Base-by-base conservation (phyloP, 2,797 vertebrate species). In the Loris lydekkerianus region DNA sequence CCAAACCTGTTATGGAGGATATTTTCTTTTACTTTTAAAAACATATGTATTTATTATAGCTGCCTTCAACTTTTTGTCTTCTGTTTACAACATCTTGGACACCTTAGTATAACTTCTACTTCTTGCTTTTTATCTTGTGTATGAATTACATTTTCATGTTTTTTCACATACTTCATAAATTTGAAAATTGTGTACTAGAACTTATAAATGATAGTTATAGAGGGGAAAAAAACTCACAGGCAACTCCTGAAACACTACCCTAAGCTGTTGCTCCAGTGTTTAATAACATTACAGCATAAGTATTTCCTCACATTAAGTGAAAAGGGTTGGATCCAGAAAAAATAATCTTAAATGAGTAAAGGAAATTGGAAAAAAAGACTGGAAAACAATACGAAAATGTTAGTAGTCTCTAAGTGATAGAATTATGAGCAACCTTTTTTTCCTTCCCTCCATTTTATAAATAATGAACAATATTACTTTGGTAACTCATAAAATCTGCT, bases 381-480 rank as follows among this genome's bases (percentile, higher is more conserved):
- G 18, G 72, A 18, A 85, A 91, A 91, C 13, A 75, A 80, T 49
- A 86, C 3, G 37, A 67, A 89, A 87, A 84, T 76, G 67, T 72
- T 31, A 83, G 37, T 43, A 88, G 20, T 81, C 18, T 84, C 31
- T 84, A 81, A 8, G 67, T 86, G 14, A 65, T 53, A 25, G 63
- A 77, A 89, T 27, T 72, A 53, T 63, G 37, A 89, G 17, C 29
- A 73, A 58, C 7, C 27, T 85, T 85, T 88, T 90, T 84, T 90
- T 90, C 27, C 61, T 75, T 88, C 65, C 75, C 46, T 37, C 7
- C 17, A 81, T 90, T 96, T 96, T 81, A 53, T 58, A 91, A 94
- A 86, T 83, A 96, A 86, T 77, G 76, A 91, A 70, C 37, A 94
- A n/a, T 10, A 80, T 77, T 96, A 89, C 49, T 84, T 85, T 72